A percentile compares a stretch with the other conserved stretches of the same genome.
Evolutionary conservation across 1,140 invertebrate species (phyloP).

Genomic region (Zophobas atratus): DNA sequence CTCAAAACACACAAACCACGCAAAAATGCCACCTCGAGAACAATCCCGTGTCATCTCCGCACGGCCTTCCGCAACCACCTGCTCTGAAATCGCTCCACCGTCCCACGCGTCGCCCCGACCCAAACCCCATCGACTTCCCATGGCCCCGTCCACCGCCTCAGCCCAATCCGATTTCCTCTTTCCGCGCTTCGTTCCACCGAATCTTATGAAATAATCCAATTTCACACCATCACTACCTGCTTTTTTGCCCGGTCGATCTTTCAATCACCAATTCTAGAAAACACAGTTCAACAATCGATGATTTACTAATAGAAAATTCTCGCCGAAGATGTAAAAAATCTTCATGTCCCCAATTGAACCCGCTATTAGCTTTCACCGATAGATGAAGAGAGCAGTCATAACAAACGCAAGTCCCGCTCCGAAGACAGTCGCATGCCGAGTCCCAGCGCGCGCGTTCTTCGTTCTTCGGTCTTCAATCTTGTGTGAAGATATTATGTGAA

Average conservation of each 20-base stretch:
- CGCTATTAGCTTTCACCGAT: conserved; percentile 47
- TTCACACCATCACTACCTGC: conserved; percentile 17
- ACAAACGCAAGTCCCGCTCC: conserved; percentile 22
- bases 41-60: too few species aligned
- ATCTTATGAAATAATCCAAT: conserved; percentile 36
- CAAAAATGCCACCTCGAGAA: too few species aligned
- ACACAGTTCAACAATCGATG: conserved; percentile 35
- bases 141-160: background rate
- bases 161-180: background rate
- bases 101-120: background rate
- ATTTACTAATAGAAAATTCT: conserved; percentile 38
- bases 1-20: too few species aligned
- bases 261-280: background rate
- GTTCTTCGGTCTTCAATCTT: background rate
- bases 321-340: conserved; percentile 31
- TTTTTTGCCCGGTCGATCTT: background rate
- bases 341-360: conserved; percentile 46
- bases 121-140: background rate
- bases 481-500: conserved; percentile 12
- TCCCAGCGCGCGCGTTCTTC: conserved; percentile 17
- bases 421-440: conserved; percentile 22
- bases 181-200: conserved; percentile 7
- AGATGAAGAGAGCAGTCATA: conserved; percentile 42
- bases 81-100: background rate
- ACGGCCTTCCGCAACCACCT: background rate